Evolutionary conservation across 2,113 vertebrate species (phyloP), one percentile per base, ranked within the genome.

Genomic region (Craseonycteris thonglongyai): DNA sequence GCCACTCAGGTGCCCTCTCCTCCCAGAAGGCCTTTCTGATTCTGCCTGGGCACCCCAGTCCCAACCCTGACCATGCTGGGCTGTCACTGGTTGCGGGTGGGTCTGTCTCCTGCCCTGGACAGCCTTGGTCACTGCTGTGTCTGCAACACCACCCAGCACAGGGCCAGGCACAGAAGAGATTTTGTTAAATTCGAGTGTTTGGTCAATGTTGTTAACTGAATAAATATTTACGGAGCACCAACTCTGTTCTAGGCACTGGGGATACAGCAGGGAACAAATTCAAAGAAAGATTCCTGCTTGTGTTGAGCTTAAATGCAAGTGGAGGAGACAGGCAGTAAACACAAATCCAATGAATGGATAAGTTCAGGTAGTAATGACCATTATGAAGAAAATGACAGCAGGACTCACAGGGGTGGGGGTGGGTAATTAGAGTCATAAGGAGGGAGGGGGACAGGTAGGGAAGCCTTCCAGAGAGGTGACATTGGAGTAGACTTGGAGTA

Each of bases 161-260:
- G 35, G 33, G 51, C 65, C 40, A 11, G 58, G 78, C 66, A 85
- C n/a, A 68, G 88, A 71, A 47, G 38, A 71, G 42, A 35, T 30
- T 81, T 78, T 65, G 88, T 66, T 80, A 28, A 58, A 35, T 9
- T 19, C 4, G 26, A 45, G n/a, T 6, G 33, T 66, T n/a, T 65
- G 24, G 56, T 45, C 18, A 47, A 42, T 14, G 35, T 66, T 35
- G 35, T 47, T 42, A n/a, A n/a, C 61, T 71, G 72, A 6, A 22
- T 42, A 93, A 93, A 89, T 91, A 79, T 91, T 74, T 78, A 69
- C 94, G 6, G 42, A 95, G 56, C 83, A 63, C 35, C 3, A 16
- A 19, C 49, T 84, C 85, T 56, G 58, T 28, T 68, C 47, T 71
- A n/a, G 42, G 40, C 0, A 0, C 92, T 33, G 28, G 47, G 28